Base-by-base conservation (phyloP, 2,113 vertebrate genomes). In the Dendropsophus ebraccatus region DNA sequence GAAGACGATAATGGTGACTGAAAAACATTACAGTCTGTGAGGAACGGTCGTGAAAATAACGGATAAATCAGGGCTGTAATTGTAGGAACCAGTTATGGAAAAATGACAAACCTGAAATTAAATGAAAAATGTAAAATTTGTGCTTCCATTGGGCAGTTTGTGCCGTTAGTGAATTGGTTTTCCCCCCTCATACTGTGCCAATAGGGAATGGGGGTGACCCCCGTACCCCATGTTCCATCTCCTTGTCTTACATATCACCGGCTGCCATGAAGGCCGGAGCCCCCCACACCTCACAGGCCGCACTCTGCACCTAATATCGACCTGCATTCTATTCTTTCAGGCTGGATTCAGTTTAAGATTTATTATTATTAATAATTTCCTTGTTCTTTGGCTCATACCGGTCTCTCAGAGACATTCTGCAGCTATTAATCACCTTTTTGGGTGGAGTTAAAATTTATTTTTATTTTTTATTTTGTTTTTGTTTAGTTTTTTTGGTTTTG, bases 361-460 rank as follows among this genome's bases (percentile, higher is more conserved):
- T 87, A 87, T 87, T 86, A 86, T 86, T 87, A 87, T 81, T 87
- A 87, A 87, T 87, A 87, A 87, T 87, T 81, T 89, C 19, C 92
- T 92, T 91, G 88, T 88, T 92, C 90, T 93, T 91, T 90, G 92
- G 88, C 90, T 92, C n/a, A 23, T 93, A 92, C 87, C 89, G 89
- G 94, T 95, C 95, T 95, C 94, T 93, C 93, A 70, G 94, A 95
- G 95, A 95, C 94, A 94, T 94, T 93, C 91, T 93, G 90, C 92
- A 93, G 91, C 94, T 93, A 93, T 94, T 94, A 93, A 93, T 95
- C 95, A 95, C 94, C 95, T 92, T 95, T 95, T 94, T 94, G 94
- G 95, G 94, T 95, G 95, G 92, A 93, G 89, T 94, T 95, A 93
- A 86, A 41, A 86, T 41, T 70, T 47, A 30, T 67, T 89, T 91